phyloP scores from a whole-genome alignment of 2,888 invertebrate species.

The Dasysyrphus tricinctus region DNA sequence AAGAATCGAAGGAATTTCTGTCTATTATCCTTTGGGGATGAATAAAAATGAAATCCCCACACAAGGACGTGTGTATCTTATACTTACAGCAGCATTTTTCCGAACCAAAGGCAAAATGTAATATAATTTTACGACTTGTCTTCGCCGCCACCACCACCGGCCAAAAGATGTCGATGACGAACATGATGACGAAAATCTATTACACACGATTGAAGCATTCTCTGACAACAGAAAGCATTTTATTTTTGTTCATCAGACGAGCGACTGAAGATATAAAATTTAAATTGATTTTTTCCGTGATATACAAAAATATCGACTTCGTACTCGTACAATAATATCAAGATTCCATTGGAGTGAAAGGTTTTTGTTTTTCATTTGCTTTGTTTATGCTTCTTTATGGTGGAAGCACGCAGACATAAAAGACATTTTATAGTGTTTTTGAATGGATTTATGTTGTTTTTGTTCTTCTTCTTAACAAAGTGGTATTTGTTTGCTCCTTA shows the following conservation, averaged over 20 bases:
- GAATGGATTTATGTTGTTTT: not conserved
- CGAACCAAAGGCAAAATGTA: slow-evolving; percentile 29
- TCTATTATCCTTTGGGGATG: not conserved
- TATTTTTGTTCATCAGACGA: slow-evolving; percentile 40
- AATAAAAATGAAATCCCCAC: slow-evolving; percentile 16
- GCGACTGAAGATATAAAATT: slow-evolving; percentile 28
- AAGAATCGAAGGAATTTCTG: slow-evolving; percentile 9
- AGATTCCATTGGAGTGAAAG: not conserved
- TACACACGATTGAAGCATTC: slow-evolving; percentile 5
- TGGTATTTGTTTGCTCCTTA: not conserved
- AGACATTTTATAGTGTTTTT: slow-evolving; percentile 9
- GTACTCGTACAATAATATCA: slow-evolving; percentile 2
- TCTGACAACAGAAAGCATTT: not conserved
- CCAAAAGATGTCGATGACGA: not conserved
- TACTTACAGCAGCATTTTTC: slow-evolving; percentile 25
- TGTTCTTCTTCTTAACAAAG: not conserved
- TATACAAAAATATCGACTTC: not conserved
- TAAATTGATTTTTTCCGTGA: slow-evolving; percentile 41
- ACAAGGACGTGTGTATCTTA: not conserved
- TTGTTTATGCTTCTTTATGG: slow-evolving; percentile 4
- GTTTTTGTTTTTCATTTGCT: not conserved
- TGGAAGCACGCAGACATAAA: not conserved
- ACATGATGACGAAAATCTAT: slow-evolving; percentile 27
- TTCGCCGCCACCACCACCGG: too few species aligned
- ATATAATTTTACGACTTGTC: slow-evolving; percentile 49